Conservation (phyloP, 2,888 invertebrate species). For the Brenthis ino region DNA sequence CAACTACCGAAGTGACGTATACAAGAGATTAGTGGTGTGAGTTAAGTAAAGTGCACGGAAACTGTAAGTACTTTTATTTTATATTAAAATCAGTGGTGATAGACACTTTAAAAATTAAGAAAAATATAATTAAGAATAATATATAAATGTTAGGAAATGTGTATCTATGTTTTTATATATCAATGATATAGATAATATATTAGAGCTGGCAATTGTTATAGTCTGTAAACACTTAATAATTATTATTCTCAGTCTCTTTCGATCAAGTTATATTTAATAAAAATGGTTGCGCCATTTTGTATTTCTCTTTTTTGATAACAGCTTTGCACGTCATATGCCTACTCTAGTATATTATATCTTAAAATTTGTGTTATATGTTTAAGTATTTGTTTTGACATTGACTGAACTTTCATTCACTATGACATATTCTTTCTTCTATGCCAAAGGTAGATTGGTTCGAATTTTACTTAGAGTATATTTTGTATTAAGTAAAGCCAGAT, state of each 20-base stretch:
- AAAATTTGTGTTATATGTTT: not conserved
- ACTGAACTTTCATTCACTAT: not conserved
- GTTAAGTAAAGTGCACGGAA: too few species aligned
- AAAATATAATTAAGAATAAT: too few species aligned
- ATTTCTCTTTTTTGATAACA: not conserved
- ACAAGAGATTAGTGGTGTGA: too few species aligned
- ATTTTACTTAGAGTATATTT: too few species aligned
- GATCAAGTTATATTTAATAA: not conserved
- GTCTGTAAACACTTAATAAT: not conserved
- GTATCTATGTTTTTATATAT: not conserved
- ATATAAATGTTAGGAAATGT: too few species aligned
- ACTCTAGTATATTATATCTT: not conserved
- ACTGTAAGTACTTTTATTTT: too few species aligned
- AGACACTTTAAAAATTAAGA: too few species aligned
- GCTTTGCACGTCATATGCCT: conserved; percentile 11
- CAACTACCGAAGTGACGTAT: too few species aligned
- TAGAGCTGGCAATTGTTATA: conserved; percentile 1
- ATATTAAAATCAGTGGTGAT: too few species aligned
- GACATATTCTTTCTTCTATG: not conserved
- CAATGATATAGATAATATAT: not conserved
- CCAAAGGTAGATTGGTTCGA: too few species aligned
- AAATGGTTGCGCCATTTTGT: not conserved
- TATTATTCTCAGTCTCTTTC: not conserved
- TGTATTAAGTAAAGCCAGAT: too few species aligned
- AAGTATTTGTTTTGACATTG: not conserved